Conservation (phyloP, 2,113 vertebrate species). For the Chamaea fasciata region DNA sequence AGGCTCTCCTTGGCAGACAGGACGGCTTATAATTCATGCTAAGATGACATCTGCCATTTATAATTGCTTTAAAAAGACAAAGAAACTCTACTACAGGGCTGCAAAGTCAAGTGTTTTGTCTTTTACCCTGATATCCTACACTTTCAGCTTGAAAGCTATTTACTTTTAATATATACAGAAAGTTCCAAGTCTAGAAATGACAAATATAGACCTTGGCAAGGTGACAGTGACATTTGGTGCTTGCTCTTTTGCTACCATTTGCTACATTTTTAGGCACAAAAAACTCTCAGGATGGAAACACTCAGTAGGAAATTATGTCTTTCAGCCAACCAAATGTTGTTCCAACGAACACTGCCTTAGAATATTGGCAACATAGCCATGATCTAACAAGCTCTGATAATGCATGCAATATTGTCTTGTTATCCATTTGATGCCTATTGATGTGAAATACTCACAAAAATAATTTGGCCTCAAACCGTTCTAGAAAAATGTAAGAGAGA, state of each 20-base stretch:
- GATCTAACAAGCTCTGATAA: constrained; percentile 4
- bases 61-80: constrained; percentile 3
- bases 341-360: not conserved
- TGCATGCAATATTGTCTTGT: not conserved
- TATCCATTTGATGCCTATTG: not conserved
- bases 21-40: not conserved
- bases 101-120: not conserved
- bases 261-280: not conserved
- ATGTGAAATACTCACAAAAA: not conserved
- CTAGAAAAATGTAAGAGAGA: not conserved
- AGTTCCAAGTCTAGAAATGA: not conserved
- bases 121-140: not conserved
- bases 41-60: constrained; percentile 45
- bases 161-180: not conserved
- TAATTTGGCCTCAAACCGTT: not conserved
- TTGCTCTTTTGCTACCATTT: constrained; percentile 2
- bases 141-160: not conserved
- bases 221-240: constrained; percentile 1
- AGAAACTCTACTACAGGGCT: not conserved
- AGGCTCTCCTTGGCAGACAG: not conserved
- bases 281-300: not conserved
- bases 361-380: not conserved
- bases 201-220: constrained; percentile 34
- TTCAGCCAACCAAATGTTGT: not conserved
- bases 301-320: not conserved